Evolutionary conservation across 1,140 invertebrate species (phyloP), one percentile per base, ranked within the genome.

Genomic region (Drosophila eugracilis): DNA sequence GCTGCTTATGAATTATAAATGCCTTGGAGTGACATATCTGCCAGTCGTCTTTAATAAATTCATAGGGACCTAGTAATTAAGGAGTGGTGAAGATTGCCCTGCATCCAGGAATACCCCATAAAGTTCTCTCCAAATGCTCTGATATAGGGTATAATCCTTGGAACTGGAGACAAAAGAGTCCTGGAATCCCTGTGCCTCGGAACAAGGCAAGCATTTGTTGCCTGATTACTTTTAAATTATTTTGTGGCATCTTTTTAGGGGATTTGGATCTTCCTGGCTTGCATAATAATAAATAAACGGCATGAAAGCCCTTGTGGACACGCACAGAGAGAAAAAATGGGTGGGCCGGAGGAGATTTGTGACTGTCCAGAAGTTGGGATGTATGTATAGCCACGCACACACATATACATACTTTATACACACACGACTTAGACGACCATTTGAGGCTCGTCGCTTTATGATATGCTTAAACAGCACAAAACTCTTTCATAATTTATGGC

Each of bases 151-250:
- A 55, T 60, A 60, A 60, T 60, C 57, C 57, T 52, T 7, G 36
- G 30, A 59, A 60, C 57, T 58, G 22, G 60, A 32, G n/a, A 57
- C 32, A 55, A 75, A 45, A 30, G 50, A 30, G 36, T 32, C 5
- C 10, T 19, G 39, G 59, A 63, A 44, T 42, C 19, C 42, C 30
- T 59, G 39, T 62, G 28, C 57, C 57, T 41, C 39, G 37, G 36
- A 76, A 89, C 76, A 69, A 62, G 73, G 84, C 71, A 89, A 89
- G 89, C 84, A 88, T 89, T 89, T 85, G 84, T 76, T 88, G 88
- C 75, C 74, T 90, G 89, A 90, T 90, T 90, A 90, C 89, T 90
- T 90, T 90, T 90, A 90, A 90, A 90, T 90, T 89, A 90, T 90
- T 90, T 90, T 90, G 89, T 85, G 84, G 86, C 86, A 89, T 89